These are phyloP conservation scores for Falco naumanni DNA, from an alignment of 2,797 vertebrate species.

Conservation along the genomic window DNA sequence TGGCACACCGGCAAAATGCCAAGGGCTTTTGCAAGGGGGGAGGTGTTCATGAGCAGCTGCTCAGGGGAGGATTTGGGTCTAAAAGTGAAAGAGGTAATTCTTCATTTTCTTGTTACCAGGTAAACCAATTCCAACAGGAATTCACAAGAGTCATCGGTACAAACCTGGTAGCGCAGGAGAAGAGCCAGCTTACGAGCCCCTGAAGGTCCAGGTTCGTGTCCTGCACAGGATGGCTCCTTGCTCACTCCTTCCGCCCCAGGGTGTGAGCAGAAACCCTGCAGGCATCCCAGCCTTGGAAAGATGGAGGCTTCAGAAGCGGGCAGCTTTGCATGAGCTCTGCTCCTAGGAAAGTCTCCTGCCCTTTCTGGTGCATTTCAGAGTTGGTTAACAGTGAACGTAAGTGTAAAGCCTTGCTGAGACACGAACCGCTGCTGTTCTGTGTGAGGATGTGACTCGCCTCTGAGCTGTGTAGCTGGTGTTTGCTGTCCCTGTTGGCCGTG, in stretches of 20 bases:
- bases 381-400: neutral
- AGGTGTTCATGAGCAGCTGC: fast-evolving
- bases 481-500: neutral
- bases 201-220: fast-evolving
- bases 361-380: neutral
- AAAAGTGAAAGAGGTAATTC: neutral
- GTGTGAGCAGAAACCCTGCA: fast-evolving
- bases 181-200: fast-evolving
- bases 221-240: fast-evolving
- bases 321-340: neutral
- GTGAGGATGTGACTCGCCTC: neutral
- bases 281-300: neutral
- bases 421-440: fast-evolving
- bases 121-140: fast-evolving
- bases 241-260: fast-evolving
- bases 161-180: fast-evolving
- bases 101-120: fast-evolving
- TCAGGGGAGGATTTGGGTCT: fast-evolving
- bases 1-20: fast-evolving
- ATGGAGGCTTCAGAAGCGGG: fast-evolving
- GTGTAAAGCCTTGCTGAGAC: neutral
- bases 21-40: fast-evolving
- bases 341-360: neutral
- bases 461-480: neutral
- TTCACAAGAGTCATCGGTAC: fast-evolving